These are phyloP conservation scores for Ramazzottius varieornatus DNA, from an alignment of 2,888 invertebrate genomes.

Conservation along the genomic window DNA sequence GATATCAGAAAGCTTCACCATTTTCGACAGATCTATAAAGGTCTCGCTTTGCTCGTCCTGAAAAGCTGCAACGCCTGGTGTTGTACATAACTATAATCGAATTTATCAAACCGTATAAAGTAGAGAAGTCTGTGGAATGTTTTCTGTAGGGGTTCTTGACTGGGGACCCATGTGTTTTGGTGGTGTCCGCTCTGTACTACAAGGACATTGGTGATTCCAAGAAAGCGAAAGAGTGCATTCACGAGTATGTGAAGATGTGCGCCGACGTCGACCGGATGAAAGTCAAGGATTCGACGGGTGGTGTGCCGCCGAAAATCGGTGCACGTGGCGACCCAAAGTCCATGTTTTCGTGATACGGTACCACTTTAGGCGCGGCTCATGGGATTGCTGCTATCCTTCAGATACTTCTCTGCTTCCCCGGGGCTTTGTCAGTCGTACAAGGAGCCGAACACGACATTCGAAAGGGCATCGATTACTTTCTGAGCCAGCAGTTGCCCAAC, in stretches of 20 bases:
- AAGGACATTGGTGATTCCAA: neutral
- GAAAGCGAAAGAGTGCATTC: neutral
- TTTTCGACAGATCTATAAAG: no score
- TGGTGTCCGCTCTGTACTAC: neutral
- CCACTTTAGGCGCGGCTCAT: slow-evolving; percentile 31
- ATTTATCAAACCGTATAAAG: neutral
- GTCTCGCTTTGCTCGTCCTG: no score
- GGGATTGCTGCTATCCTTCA: slow-evolving; percentile 40
- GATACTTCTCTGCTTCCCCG: slow-evolving; percentile 33
- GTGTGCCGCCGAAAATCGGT: no score
- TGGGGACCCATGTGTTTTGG: neutral
- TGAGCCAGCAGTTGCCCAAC: slow-evolving; percentile 37
- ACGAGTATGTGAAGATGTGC: neutral
- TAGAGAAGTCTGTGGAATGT: no score
- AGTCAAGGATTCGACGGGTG: slow-evolving; percentile 17
- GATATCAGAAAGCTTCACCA: no score
- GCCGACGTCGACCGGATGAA: neutral
- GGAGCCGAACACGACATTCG: slow-evolving; percentile 34
- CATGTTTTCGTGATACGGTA: no score
- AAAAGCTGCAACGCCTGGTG: neutral
- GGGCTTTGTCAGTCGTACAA: slow-evolving; percentile 31
- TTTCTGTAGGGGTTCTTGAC: neutral
- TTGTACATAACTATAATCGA: neutral
- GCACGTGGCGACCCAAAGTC: no score
- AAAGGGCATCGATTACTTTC: slow-evolving; percentile 36